Base-by-base conservation (phyloP, 2,113 vertebrate genomes). In the Caranx melampygus region DNA sequence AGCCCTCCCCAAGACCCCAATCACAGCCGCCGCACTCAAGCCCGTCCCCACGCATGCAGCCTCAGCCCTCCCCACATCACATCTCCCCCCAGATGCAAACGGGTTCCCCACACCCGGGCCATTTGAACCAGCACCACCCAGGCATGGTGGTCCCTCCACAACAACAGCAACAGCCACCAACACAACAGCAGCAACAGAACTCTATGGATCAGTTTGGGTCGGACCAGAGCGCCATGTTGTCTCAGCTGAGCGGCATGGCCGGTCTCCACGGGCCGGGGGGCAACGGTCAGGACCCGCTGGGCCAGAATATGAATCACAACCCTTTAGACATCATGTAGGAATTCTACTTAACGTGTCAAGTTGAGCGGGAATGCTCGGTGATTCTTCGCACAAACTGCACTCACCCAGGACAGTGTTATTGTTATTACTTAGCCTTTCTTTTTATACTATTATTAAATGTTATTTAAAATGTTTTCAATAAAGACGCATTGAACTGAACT, bases 21-120 rank as follows among this genome's bases (percentile, higher is more conserved):
- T 98, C 98, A 0, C 98, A 98, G 88, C 98, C 98, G 33, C 97
- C 98, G 12, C 97, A 98, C 93, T 99, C 98, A 62, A 99, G 97
- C 92, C 98, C 98, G 0, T 99, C 98, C 52, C 98, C 97, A 0
- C 95, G 98, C 94, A 97, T 98, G 96, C 98, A 98, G 81, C 97
- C 97, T 70, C 97, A 99, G 87, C 97, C 97, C 78, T 99, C 98
- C 63, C 97, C 97, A 0, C 98, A 99, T 92, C 97, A 98, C 49
- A 97, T 98, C 64, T 98, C 98, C 60, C 98, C 97, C 1, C 97
- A 99, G 93, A 96, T 97, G 93, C 97, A 99, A 92, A 98, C 97
- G 14, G 97, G 97, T 78, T 99, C 98, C 45, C 98, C 97, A 0
- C 98, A 98, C 89, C 97, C 97, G 14, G 94, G 94, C 88, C 96